A percentile compares a stretch with the other conserved stretches of the same genome.
Conservation (phyloP, 2,797 vertebrate genomes). For the Esox lucius region DNA sequence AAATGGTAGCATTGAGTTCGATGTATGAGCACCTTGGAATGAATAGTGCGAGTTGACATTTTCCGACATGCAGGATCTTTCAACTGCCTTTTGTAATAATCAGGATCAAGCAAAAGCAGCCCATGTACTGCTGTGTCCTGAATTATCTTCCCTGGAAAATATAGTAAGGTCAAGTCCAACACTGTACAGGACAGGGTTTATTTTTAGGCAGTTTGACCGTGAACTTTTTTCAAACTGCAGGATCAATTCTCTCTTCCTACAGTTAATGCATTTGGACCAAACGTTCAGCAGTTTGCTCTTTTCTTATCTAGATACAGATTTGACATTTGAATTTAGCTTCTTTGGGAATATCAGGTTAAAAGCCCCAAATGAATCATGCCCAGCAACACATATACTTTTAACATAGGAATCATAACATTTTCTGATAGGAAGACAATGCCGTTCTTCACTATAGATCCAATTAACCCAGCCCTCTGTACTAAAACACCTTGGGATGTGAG, state of each 20-base stretch:
- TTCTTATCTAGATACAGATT: background rate
- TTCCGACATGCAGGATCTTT: background rate
- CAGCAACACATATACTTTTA: background rate
- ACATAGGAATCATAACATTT: background rate
- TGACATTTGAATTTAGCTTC: background rate
- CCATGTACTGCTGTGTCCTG: background rate
- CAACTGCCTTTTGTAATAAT: background rate
- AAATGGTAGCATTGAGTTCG: background rate
- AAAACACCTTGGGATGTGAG: background rate
- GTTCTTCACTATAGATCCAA: background rate
- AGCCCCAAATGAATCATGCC: background rate
- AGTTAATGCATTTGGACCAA: background rate
- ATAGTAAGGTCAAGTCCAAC: background rate
- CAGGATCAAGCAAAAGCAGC: background rate
- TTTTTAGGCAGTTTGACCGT: background rate
- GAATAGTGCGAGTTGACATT: background rate
- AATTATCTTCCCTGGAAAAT: background rate
- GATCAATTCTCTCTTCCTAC: background rate
- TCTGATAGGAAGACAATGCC: background rate
- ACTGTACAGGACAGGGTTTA: background rate
- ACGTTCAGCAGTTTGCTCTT: background rate
- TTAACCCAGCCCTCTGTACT: background rate
- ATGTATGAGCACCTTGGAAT: background rate
- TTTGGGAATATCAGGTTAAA: background rate
- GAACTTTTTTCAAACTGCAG: background rate